Base-by-base conservation (phyloP, 1,140 invertebrate species). In the Drosophila bifasciata region DNA sequence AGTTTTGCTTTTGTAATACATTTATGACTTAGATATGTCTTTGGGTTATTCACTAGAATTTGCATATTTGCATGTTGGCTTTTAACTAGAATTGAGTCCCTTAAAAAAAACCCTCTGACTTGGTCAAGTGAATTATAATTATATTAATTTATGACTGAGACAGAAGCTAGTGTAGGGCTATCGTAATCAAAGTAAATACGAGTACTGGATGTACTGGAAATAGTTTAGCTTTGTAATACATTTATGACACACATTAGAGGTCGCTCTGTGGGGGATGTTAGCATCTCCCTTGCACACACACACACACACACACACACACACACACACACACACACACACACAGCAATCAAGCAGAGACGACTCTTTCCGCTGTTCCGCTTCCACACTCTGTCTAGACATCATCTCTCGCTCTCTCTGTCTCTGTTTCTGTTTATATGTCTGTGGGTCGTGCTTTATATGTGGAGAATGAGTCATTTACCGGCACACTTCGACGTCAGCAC, bases 391-490 rank as follows among this genome's bases (percentile, higher is more conserved):
- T 36, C 32, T 36, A 36, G 32, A 36, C 32, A 11, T 36, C 32
- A 6, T 9, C 7, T 32, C 44, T 48, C 21, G 28, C 53, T 32
- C 17, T 46, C 49, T 51, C 15, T 19, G 9, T 43, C n/a, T 58
- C 28, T 50, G 15, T 32, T 5, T 28, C 45, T 58, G 7, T 73
- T 28, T 56, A 36, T 16, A 55, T 63, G 51, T 55, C 44, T 72
- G 36, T 16, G 53, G 55, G 51, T 73, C 58, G 62, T 59, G 64
- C 53, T 55, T 63, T 50, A 73, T 55, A 41, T 39, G 49, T 63
- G 58, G 50, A 63, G 57, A 44, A 40, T 73, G 70, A 73, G 49
- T 73, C 70, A 73, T 70, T 73, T 73, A 69, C 70, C 70, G 68
- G 68, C 49, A 59, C 9, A 60, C 25, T 73, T 73, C 51, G 53